Evolutionary conservation across 2,888 invertebrate genomes (phyloP).

Genomic region (Pogonocherus hispidulus): DNA sequence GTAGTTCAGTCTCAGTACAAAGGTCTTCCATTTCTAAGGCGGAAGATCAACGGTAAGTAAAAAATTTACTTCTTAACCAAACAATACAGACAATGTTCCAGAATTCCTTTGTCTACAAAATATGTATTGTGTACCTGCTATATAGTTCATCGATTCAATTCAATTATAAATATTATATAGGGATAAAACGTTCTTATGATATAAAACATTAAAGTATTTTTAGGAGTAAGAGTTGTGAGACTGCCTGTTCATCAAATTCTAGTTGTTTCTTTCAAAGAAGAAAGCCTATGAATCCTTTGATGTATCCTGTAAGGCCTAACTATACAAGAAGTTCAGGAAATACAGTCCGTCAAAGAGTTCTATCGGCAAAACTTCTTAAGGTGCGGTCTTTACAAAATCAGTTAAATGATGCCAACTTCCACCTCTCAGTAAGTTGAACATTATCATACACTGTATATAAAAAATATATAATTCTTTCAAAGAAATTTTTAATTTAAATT

Average conservation of each 20-base stretch:
- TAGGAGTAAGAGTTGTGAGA: constrained; percentile 65
- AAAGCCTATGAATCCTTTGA: constrained; percentile 65
- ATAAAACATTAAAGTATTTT: constrained; percentile 39
- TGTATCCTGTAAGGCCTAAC: constrained; percentile 54
- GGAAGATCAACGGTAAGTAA: constrained; percentile 52
- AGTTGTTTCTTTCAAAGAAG: constrained; percentile 65
- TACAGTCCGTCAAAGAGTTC: constrained; percentile 74
- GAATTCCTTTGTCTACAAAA: not conserved
- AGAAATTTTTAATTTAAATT: too few relatives aligned
- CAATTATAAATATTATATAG: not conserved
- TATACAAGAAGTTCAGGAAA: constrained; percentile 50
- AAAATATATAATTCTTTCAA: too few relatives aligned
- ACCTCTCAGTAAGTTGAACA: constrained; percentile 75
- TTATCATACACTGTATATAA: not conserved
- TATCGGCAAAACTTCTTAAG: constrained; percentile 83
- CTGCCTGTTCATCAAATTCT: constrained; percentile 66
- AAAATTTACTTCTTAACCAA: not conserved
- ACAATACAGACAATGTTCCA: not conserved
- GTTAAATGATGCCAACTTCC: constrained; percentile 83
- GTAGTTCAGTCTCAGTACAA: constrained; percentile 54
- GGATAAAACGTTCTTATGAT: not conserved
- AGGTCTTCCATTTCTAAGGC: constrained; percentile 44
- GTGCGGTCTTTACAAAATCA: constrained; percentile 86
- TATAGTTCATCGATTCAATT: constrained; percentile 4
- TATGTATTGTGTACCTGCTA: not conserved